phyloP scores from a whole-genome alignment of 1,140 invertebrate species.

The Pogonomyrmex californicus region DNA sequence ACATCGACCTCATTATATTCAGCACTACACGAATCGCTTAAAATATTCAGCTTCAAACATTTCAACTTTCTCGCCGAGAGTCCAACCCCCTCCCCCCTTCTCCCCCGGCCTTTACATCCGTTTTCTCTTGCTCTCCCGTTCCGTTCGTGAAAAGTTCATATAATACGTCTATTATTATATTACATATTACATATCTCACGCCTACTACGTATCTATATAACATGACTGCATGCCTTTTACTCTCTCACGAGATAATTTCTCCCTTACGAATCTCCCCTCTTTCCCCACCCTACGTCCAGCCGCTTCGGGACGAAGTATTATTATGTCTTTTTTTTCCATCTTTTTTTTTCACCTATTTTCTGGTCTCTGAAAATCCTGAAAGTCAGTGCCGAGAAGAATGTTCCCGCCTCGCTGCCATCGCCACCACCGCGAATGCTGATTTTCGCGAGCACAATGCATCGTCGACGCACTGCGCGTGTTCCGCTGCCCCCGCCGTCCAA shows the following conservation, averaged over 20 bases:
- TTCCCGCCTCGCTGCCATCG: slow-evolving; percentile 71
- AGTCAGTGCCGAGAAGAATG: slow-evolving; percentile 67
- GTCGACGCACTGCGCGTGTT: slow-evolving; percentile 61
- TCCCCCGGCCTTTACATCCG: neutral
- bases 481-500: slow-evolving; percentile 30
- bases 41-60: slow-evolving; percentile 77
- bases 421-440: slow-evolving; percentile 56
- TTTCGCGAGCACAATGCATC: slow-evolving; percentile 65
- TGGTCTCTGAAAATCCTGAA: slow-evolving; percentile 58
- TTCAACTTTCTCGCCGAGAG: slow-evolving; percentile 71
- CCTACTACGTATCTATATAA: slow-evolving; percentile 73
- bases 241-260: slow-evolving; percentile 68
- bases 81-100: slow-evolving; percentile 42
- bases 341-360: slow-evolving; percentile 48
- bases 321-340: slow-evolving; percentile 52
- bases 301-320: slow-evolving; percentile 67
- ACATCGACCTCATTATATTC: slow-evolving; percentile 76
- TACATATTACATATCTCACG: slow-evolving; percentile 68
- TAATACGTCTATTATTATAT: slow-evolving; percentile 65
- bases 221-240: slow-evolving; percentile 76
- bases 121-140: neutral
- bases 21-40: slow-evolving; percentile 76
- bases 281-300: slow-evolving; percentile 19
- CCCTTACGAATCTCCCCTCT: neutral
- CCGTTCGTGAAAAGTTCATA: slow-evolving; percentile 38